Base-by-base conservation (phyloP, 37 sponge, comb jelly and placozoan species). In the Halichondria panicea region DNA sequence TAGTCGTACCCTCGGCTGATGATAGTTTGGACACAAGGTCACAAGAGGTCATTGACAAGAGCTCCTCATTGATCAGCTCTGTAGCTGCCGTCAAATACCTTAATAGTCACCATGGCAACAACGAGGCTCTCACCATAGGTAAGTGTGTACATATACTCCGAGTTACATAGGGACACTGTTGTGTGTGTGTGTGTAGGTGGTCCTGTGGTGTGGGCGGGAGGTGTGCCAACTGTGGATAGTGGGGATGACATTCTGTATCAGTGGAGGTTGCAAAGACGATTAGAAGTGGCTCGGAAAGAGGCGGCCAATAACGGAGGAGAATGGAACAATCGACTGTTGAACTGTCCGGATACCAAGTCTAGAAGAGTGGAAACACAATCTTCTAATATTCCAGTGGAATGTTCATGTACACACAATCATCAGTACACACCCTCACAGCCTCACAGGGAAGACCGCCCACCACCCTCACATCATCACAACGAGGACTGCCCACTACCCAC, bases 161-260 rank as follows among this genome's bases (percentile, higher is more conserved):
- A 3, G 35, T 4, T 19, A 3, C 56, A 55, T 4, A 2, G 35
- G 31, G 34, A 22, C 35, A 48, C 15, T 48, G 52, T 48, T 48
- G 52, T 15, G 52, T 18, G 52, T 48, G 52, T 18, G 52, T 48
- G 52, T 48, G 13, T 48, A 11, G 15, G 13, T 48, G 52, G 13
- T 48, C 52, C 15, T 15, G 15, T 48, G 52, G 52, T 18, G 13
- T 18, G 13, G 15, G 52, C 52, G 15, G 52, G 24, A 34, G 22
- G 42, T 5, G 42, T 28, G 2, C 46, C 39, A 9, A 60, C 45
- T 18, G 12, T 65, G 0, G 31, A 32, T 22, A 55, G 38, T 1
- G 69, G 68, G 21, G 86, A 63, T 19, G 91, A 90, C 55, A 90
- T 90, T 60, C 82, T 90, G 28, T 59, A 70, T 5, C 81, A 72